These are phyloP conservation scores for Pelvicachromis taeniatus DNA, from an alignment of 2,113 vertebrate genomes.

Conservation along the genomic window DNA sequence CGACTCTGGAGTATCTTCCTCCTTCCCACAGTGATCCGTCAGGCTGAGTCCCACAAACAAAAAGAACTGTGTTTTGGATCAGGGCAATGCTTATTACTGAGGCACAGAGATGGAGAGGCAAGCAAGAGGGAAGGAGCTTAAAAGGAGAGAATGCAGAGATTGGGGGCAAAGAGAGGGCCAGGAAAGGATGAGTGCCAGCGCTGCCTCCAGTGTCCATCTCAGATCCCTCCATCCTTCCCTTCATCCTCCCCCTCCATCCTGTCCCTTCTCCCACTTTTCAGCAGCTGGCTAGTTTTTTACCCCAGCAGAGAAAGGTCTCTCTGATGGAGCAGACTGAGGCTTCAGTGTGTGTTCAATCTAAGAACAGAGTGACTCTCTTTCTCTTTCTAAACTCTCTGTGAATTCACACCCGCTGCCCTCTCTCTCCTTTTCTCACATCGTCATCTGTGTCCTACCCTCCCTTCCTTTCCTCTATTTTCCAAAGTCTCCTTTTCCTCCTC, in stretches of 20 bases:
- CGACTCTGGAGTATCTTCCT: slow-evolving; percentile 11
- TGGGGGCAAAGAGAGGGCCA: slow-evolving; percentile 29
- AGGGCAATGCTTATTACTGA: slow-evolving; percentile 30
- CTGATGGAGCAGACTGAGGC: slow-evolving; percentile 55
- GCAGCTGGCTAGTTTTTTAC: slow-evolving; percentile 50
- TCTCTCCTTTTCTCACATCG: neutral
- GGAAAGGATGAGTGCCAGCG: slow-evolving; percentile 58
- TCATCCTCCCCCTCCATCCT: slow-evolving; percentile 34
- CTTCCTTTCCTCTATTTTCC: neutral
- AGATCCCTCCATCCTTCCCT: slow-evolving; percentile 37
- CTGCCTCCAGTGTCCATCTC: slow-evolving; percentile 44
- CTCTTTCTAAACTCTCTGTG: slow-evolving; percentile 14
- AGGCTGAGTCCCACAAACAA: slow-evolving; percentile 31
- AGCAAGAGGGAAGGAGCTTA: neutral
- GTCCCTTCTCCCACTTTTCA: neutral
- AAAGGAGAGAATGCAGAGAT: slow-evolving; percentile 10
- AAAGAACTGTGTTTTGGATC: slow-evolving; percentile 55
- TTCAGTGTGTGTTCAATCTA: slow-evolving; percentile 26
- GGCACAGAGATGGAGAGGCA: neutral
- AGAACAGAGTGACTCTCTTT: neutral
- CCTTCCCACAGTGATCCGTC: slow-evolving; percentile 37
- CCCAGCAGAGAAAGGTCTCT: slow-evolving; percentile 49
- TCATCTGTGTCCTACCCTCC: neutral
- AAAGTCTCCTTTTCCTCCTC: neutral
- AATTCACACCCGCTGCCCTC: slow-evolving; percentile 15